Base-by-base conservation (phyloP, 1,140 invertebrate species). In the Anastrepha obliqua region DNA sequence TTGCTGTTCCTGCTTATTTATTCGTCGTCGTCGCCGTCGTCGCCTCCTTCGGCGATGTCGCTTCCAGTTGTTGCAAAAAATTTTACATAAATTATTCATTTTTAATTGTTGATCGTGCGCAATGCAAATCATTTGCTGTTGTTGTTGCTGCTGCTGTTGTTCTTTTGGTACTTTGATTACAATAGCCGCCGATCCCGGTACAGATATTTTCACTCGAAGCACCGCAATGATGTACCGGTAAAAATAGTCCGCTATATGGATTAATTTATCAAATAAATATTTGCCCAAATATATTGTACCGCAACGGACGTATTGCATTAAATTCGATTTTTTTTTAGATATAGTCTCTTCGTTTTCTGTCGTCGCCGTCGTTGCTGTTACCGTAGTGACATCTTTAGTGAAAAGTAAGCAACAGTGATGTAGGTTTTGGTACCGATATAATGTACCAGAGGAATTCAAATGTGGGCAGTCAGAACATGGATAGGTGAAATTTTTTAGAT, bases 21-120 rank as follows among this genome's bases (percentile, higher is more conserved):
- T 90, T 88, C 17, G 90, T 88, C 1, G 88, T 8, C 91, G 89
- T 7, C 90, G 89, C 2, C 91, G 81, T 20, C 89, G 89, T 5
- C 89, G 89, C 39, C 87, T 64, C n/a, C 89, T 86, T 55, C 89
- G 87, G 0, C 88, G 78, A n/a, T 88, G 88, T 17, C 89, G 51
- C 55, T 90, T 92, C 5, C 89, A 90, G 85, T 89, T 90, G 9
- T 90, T 91, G 85, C 88, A 92, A 55, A 92, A 88, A 89, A 92
- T 90, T 86, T 89, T 91, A 60, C 90, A 90, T 15, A 92, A 85
- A 85, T 88, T 90, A 74, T 91, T 92, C 17, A 91, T 89, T 85
- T 90, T 91, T 6, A 91, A 74, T 62, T 92, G 91, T 44, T 92
- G 91, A 85, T 92, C 90, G 55, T 90, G 89, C 2, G 90, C 29